Evolutionary conservation across 2,888 invertebrate genomes (phyloP), one percentile per base, ranked within the genome.

Genomic region (Cerceris rybyensis): DNA sequence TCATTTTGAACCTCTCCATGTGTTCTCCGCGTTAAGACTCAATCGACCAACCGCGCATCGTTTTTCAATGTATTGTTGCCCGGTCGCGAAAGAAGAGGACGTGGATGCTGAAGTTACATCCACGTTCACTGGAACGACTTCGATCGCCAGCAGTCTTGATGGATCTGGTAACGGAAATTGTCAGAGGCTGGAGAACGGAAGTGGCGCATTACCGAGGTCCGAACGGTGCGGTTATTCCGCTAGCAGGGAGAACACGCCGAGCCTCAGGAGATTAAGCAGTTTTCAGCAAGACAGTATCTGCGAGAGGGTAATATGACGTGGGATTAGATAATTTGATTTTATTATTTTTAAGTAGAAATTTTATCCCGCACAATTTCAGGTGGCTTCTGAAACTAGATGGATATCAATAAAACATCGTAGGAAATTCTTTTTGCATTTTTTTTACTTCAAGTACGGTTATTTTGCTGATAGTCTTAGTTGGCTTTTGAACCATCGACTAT

Each of bases 1-100:
- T 72, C 95, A 95, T 87, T 96, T 96, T 88, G 96, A 96, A 88
- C 96, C 96, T 0, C 93, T 96, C 85, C 96, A 96, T 88, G 96
- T 96, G 72, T 95, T 96, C 90, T 95, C 95, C 41, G 96, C 96
- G 0, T 92, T 96, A 69, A 95, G 95, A 82, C 92, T 96, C 41
- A 95, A 95, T 80, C 94, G 95, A 85, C 95, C 95, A 0, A 94
- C 94, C 7, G 94, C 95, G 7, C 94, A 95, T 90, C 93, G 95
- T n/a, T 95, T 95, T 84, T 94, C 95, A 8, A 95, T 95, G 94
- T 95, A 95, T 86, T 94, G 94, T 84, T 95, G 95, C 86, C 95
- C 94, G 9, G 92, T 94, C 0, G 94, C 94, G 16, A 88, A 88
- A 11, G 94, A 94, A 39, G 93, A 94, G 55, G 93, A 94, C 41